phyloP scores from a whole-genome alignment of 2,797 vertebrate species.

The Spea hammondii region DNA sequence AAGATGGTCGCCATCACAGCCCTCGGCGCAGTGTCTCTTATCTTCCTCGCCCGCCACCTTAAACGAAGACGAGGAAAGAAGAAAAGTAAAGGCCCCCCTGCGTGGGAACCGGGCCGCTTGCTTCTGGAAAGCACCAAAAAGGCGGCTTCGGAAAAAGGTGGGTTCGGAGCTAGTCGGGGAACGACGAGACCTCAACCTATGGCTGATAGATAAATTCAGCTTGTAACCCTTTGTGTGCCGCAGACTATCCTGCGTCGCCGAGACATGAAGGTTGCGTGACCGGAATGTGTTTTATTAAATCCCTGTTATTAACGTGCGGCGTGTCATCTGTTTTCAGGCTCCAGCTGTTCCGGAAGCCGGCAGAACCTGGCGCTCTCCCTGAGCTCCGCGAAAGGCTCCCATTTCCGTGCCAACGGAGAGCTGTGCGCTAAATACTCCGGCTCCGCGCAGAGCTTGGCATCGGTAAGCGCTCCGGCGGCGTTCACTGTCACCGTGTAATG shows the following conservation, averaged over 20 bases:
- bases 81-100: constrained; percentile 70
- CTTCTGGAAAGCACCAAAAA: constrained; percentile 70
- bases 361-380: constrained; percentile 83
- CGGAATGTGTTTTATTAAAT: neutral
- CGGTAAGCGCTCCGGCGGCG: constrained; percentile 64
- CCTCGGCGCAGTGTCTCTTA: constrained; percentile 81
- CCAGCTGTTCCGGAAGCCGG: constrained; percentile 74
- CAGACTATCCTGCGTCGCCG: no score
- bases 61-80: constrained; percentile 85
- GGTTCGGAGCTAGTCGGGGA: neutral
- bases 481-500: no score
- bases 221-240: no score
- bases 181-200: no score
- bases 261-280: no score
- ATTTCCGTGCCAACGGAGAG: constrained; percentile 69
- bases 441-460: constrained; percentile 85
- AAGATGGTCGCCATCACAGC: constrained; percentile 83
- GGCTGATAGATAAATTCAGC: no score
- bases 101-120: constrained; percentile 77
- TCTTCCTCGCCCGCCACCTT: constrained; percentile 88
- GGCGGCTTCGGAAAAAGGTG: constrained; percentile 76
- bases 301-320: neutral
- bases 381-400: constrained; percentile 74
- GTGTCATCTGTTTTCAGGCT: constrained; percentile 65
- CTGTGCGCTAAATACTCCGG: constrained; percentile 82